phyloP scores from a whole-genome alignment of 2,888 invertebrate species.

The Sericinus montela region DNA sequence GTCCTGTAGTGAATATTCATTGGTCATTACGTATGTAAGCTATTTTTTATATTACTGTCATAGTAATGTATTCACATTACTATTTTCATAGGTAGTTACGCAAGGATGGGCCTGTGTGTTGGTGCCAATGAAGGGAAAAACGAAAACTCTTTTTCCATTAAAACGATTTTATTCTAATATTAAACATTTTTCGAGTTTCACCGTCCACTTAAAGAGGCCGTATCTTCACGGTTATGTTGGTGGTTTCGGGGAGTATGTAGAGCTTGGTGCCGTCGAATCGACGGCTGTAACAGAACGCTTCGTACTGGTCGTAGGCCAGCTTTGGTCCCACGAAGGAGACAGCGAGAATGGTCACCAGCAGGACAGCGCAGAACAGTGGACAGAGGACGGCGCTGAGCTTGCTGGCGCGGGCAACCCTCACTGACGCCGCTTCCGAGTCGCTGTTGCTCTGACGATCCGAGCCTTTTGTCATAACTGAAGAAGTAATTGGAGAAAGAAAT shows the following conservation, averaged over 20 bases:
- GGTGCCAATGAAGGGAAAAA: no score
- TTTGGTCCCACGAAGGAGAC: slow-evolving; percentile 51
- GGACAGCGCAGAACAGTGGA: slow-evolving; percentile 54
- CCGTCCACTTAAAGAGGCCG: not conserved
- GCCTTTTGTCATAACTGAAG: slow-evolving; percentile 52
- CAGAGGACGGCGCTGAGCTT: slow-evolving; percentile 58
- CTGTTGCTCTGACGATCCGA: slow-evolving; percentile 38
- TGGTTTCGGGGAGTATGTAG: slow-evolving; percentile 45
- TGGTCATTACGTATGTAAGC: no score
- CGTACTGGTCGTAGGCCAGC: slow-evolving; percentile 57
- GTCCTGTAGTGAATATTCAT: no score
- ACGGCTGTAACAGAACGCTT: slow-evolving; percentile 42
- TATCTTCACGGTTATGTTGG: slow-evolving; percentile 26
- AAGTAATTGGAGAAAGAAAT: no score
- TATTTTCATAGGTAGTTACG: no score
- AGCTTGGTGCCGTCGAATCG: slow-evolving; percentile 47
- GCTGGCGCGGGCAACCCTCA: slow-evolving; percentile 33
- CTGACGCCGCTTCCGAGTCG: slow-evolving; percentile 53
- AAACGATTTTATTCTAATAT: not conserved
- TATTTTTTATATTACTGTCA: no score
- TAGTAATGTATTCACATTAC: no score
- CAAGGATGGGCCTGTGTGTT: no score
- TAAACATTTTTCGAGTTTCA: not conserved
- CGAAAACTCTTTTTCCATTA: not conserved
- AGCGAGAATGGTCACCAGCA: slow-evolving; percentile 48